These are phyloP conservation scores for Epistrophe eligans DNA, from an alignment of 2,888 invertebrate species.

Conservation along the genomic window DNA sequence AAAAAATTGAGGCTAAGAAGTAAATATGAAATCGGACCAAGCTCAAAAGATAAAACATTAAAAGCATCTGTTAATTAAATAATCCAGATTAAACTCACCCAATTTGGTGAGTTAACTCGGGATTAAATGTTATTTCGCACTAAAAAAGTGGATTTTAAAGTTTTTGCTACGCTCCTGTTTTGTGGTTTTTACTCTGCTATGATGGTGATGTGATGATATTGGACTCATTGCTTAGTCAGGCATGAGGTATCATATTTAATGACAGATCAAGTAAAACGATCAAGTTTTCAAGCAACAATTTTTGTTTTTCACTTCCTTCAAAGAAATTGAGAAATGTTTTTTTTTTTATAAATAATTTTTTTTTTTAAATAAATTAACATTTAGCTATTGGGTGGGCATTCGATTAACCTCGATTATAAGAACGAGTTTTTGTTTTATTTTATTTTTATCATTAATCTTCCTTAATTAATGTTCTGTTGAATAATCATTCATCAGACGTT, in stretches of 20 bases:
- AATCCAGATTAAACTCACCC: no score
- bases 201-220: constrained; percentile 47
- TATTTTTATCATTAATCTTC: constrained; percentile 6
- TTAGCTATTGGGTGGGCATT: constrained; percentile 3
- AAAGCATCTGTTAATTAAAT: no score
- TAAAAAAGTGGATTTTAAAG: no score
- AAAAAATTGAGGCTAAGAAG: no score
- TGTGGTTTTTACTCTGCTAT: not conserved
- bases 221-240: constrained; percentile 49
- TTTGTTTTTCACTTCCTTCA: not conserved
- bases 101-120: no score
- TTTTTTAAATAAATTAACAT: constrained; percentile 1
- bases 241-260: constrained; percentile 48
- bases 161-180: not conserved
- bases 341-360: not conserved
- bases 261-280: constrained; percentile 62
- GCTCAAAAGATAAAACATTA: no score
- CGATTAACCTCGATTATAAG: constrained; percentile 10
- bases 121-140: no score
- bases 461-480: constrained; percentile 40
- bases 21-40: no score
- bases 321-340: not conserved
- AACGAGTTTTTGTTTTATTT: constrained; percentile 37
- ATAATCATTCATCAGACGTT: constrained; percentile 24
- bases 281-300: constrained; percentile 9